Conservation (phyloP, 2,113 vertebrate genomes). For the Scomber colias region DNA sequence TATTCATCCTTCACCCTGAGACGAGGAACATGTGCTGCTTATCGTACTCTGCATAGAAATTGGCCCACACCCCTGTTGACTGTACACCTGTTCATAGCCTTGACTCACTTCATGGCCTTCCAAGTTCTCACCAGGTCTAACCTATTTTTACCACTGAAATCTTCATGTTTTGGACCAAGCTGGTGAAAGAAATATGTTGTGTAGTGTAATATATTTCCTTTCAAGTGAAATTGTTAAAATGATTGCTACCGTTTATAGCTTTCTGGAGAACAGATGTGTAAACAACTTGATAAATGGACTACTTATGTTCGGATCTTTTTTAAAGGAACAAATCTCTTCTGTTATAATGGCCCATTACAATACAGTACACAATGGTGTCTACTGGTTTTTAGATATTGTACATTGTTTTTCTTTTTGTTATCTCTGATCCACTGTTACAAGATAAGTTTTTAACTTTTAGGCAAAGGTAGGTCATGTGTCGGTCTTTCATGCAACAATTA, state of each 20-base stretch:
- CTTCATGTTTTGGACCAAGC: background rate
- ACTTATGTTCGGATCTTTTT: background rate
- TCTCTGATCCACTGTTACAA: background rate
- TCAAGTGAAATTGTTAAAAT: background rate
- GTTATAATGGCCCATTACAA: background rate
- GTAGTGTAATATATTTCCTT: background rate
- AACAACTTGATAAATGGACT: background rate
- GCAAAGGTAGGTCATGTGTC: background rate
- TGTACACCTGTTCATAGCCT: constrained; percentile 61
- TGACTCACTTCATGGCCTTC: constrained; percentile 43
- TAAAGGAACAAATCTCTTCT: background rate
- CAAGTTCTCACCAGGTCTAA: constrained; percentile 26
- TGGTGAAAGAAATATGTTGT: background rate
- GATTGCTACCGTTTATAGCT: background rate
- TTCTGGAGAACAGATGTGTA: too few species aligned
- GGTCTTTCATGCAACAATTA: constrained; percentile 1
- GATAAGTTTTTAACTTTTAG: background rate
- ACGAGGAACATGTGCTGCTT: constrained; percentile 19
- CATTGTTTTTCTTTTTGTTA: background rate
- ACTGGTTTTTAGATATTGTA: background rate
- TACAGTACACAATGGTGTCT: too few species aligned
- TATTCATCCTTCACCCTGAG: constrained; percentile 3
- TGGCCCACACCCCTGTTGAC: constrained; percentile 54
- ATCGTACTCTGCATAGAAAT: background rate
- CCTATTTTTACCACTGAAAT: constrained; percentile 21